Percentiles rank a stretch among this genome's conserved stretches.
phyloP scores from a whole-genome alignment of 2,113 vertebrate species.

The Tretioscincus oriximinensis region DNA sequence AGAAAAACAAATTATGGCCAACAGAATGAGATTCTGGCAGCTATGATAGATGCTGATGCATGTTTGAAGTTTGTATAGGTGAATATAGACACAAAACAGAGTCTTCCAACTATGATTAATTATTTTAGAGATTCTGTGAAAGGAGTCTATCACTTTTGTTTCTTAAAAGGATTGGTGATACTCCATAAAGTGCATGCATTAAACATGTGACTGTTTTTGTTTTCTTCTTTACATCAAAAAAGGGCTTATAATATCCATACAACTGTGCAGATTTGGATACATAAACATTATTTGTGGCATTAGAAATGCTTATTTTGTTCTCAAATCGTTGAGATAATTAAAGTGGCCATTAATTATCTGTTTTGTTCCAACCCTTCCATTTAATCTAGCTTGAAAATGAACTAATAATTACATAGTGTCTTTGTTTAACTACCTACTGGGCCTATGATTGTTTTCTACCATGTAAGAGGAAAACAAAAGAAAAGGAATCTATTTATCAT shows the following conservation, averaged over 20 bases:
- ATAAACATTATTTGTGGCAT: neutral
- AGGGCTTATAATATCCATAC: neutral
- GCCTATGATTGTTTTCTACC: neutral
- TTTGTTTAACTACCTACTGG: neutral
- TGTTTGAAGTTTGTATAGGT: no score
- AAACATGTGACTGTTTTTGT: neutral
- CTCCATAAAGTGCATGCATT: neutral
- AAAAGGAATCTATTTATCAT: neutral
- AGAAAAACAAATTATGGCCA: no score
- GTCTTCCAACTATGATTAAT: no score
- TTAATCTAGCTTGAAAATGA: neutral
- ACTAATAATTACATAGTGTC: neutral
- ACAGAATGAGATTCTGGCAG: no score
- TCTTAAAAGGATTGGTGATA: neutral
- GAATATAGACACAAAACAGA: no score
- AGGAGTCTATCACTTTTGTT: neutral
- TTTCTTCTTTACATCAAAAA: neutral
- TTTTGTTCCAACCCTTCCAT: neutral
- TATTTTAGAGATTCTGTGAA: no score
- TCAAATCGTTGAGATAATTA: neutral
- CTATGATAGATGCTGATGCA: no score
- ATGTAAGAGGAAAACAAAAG: neutral
- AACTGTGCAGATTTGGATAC: neutral
- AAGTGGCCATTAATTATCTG: neutral
- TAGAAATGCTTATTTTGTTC: neutral